Percentiles rank a stretch among this genome's conserved stretches.
Evolutionary conservation across 2,797 vertebrate species (phyloP).

Genomic region (Sparidentex hasta): DNA sequence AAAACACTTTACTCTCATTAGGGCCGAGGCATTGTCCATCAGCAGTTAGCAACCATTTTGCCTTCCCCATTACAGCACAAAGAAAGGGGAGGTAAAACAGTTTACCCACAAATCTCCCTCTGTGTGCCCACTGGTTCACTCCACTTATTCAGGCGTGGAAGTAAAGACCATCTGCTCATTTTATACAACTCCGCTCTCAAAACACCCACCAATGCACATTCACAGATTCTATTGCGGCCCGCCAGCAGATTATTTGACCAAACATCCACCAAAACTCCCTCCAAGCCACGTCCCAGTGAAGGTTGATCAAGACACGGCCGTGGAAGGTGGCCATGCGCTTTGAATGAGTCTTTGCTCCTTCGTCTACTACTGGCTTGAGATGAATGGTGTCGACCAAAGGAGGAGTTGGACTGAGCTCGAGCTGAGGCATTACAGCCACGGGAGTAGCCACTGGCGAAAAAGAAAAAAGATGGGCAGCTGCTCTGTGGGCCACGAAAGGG

Average conservation of each 20-base stretch:
- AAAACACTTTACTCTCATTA: slow-evolving; percentile 81
- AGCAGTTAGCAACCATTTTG: slow-evolving; percentile 79
- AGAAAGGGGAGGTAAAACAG: slow-evolving; percentile 81
- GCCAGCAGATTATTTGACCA: slow-evolving; percentile 81
- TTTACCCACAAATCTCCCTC: slow-evolving; percentile 84
- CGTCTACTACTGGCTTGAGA: slow-evolving; percentile 59
- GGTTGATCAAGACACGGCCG: slow-evolving; percentile 48
- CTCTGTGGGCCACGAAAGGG: slow-evolving; percentile 23
- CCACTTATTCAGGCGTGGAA: slow-evolving; percentile 77
- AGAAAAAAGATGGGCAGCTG: slow-evolving; percentile 61
- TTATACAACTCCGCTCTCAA: slow-evolving; percentile 66
- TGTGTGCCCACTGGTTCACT: slow-evolving; percentile 80
- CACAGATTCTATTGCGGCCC: slow-evolving; percentile 68
- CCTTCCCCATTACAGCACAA: slow-evolving; percentile 77
- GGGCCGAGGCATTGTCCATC: slow-evolving; percentile 64
- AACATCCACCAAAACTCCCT: slow-evolving; percentile 61
- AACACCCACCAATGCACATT: slow-evolving; percentile 73
- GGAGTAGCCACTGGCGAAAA: slow-evolving; percentile 31
- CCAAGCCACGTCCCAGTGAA: slow-evolving; percentile 63
- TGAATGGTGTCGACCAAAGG: slow-evolving; percentile 68
- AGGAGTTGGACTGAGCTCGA: slow-evolving; percentile 61
- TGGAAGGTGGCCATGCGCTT: slow-evolving; percentile 56
- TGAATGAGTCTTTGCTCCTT: slow-evolving; percentile 53
- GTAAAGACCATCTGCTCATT: slow-evolving; percentile 86
- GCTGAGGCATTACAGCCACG: slow-evolving; percentile 38